These are phyloP conservation scores for Drosophila neoperkinsi DNA, from an alignment of 2,888 invertebrate species.

Conservation along the genomic window DNA sequence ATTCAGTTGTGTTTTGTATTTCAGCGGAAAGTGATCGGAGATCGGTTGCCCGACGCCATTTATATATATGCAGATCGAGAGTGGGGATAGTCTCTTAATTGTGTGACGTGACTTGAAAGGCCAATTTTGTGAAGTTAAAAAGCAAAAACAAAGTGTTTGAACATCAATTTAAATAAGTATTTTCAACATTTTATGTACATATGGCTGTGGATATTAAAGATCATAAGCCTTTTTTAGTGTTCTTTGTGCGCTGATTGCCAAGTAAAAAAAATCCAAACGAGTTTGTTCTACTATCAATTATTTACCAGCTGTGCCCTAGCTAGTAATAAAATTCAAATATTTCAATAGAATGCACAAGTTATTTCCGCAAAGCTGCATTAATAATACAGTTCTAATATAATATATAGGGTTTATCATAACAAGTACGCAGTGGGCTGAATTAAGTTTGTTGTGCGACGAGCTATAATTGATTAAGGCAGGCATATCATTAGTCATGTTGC, in stretches of 20 bases:
- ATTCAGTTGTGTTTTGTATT: constrained; percentile 50
- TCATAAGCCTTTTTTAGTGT: neutral
- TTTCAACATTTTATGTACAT: neutral
- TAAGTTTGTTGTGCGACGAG: constrained; percentile 1
- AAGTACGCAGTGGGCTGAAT: constrained; percentile 5
- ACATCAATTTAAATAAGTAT: constrained; percentile 1
- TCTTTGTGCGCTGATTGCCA: neutral
- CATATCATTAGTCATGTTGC: constrained; percentile 20
- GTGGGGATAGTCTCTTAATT: constrained; percentile 8
- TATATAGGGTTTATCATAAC: neutral
- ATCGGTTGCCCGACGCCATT: constrained; percentile 3
- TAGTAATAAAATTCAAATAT: neutral
- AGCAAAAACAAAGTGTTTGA: constrained; percentile 13
- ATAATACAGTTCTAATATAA: neutral
- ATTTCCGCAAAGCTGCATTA: neutral
- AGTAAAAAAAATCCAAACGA: neutral
- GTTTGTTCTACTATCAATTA: constrained; percentile 18
- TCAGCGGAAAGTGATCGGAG: constrained; percentile 40
- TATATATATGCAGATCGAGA: neutral
- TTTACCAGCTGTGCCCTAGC: constrained; percentile 3
- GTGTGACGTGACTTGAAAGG: constrained; percentile 32
- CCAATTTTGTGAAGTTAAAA: constrained; percentile 33
- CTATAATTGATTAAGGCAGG: constrained; percentile 31
- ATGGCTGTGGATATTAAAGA: neutral
- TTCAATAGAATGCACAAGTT: neutral